Percentiles rank a stretch among this genome's conserved stretches.
These are phyloP conservation scores for Caradrina kadenii DNA, from an alignment of 2,888 invertebrate genomes.

Conservation along the genomic window DNA sequence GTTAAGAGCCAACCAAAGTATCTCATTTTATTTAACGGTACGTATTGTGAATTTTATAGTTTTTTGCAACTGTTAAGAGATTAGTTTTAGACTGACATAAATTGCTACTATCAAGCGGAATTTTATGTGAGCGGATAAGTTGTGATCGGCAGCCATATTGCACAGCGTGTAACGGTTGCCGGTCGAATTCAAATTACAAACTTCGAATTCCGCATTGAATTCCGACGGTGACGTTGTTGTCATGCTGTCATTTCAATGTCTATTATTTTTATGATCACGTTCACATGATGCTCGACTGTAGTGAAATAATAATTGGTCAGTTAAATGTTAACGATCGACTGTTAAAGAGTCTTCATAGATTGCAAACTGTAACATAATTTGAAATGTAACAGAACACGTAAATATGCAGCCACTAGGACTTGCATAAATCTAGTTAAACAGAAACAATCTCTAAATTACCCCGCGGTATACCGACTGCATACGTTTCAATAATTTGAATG, in stretches of 20 bases:
- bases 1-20: too few species aligned
- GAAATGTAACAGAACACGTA: too few species aligned
- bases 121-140: constrained; percentile 49
- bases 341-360: not conserved
- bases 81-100: constrained; percentile 42
- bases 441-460: too few species aligned
- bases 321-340: not conserved
- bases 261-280: not conserved
- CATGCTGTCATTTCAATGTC: constrained; percentile 7
- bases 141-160: constrained; percentile 45
- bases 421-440: too few species aligned
- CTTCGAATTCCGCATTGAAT: constrained; percentile 18
- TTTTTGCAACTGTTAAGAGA: constrained; percentile 41
- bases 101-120: constrained; percentile 50
- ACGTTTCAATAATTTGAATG: too few species aligned
- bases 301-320: not conserved
- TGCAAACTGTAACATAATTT: too few species aligned
- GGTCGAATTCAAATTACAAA: constrained; percentile 27
- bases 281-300: not conserved
- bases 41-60: too few species aligned
- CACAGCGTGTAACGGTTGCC: constrained; percentile 17
- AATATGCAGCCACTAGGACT: too few species aligned
- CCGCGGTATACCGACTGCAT: too few species aligned
- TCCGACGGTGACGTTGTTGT: constrained; percentile 17
- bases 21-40: too few species aligned